Evolutionary conservation across 2,113 vertebrate species (phyloP), one percentile per base, ranked within the genome.

Genomic region (Miniopterus natalensis): DNA sequence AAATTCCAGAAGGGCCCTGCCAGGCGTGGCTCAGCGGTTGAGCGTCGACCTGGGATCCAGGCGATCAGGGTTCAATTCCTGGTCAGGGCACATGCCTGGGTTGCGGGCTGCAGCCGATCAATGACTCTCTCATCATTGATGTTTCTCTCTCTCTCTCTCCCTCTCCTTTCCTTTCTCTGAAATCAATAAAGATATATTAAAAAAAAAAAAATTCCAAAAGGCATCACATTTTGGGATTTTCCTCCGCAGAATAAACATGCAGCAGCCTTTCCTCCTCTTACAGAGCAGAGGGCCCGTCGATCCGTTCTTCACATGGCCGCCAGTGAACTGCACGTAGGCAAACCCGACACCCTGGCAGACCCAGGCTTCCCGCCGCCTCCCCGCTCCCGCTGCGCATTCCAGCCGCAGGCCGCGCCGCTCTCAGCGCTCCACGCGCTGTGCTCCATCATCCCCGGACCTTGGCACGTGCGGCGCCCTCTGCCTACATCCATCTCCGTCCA

Each of bases 171-270:
- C 36, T 36, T 36, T 36, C 36, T 36, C 36, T 36, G 36, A 36
- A 36, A 36, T 36, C 36, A 36, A 36, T 36, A 36, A 36, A 36
- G 36, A 36, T 36, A 36, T 36, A 36, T 36, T 36, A 36, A 36
- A 36, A 36, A 36, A 36, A 36, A 36, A 36, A 36, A 68, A 36
- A 85, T 91, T 96, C 79, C 83, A 87, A 74, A 83, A 84, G 47
- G 55, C 86, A 83, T 83, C 65, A 55, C 21, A 57, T 75, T 77
- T 31, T 9, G 59, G 74, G 74, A 42, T 59, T 73, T 88, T 92
- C 66, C 88, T 89, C 70, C 90, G 45, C 77, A 79, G 78, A 90
- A 80, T 94, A 95, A 88, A 95, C 49, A 96, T 18, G n/a, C 81
- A 89, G 17, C 59, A 80, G 88, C 65, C 59, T 95, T 96, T 77